phyloP scores from a whole-genome alignment of 1,140 invertebrate species.

The Drosophila suzukii region DNA sequence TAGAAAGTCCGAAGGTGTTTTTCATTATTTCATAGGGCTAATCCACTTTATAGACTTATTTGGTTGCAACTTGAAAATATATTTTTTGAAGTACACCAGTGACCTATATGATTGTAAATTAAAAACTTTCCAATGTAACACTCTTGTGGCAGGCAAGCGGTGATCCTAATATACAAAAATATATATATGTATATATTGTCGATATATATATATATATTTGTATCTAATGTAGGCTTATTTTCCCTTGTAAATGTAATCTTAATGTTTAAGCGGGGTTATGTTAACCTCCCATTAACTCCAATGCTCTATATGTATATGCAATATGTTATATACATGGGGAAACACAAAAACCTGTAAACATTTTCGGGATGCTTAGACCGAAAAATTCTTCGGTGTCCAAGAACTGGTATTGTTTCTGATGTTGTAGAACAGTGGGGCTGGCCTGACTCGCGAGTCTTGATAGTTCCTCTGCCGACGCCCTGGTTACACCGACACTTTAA shows the following conservation, averaged over 20 bases:
- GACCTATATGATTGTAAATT: neutral
- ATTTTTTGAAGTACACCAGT: neutral
- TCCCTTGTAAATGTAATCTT: constrained; percentile 53
- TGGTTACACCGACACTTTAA: too few relatives aligned
- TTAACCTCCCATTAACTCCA: constrained; percentile 55
- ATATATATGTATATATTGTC: neutral
- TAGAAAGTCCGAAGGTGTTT: neutral
- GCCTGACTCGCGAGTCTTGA: too few relatives aligned
- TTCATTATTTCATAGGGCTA: neutral
- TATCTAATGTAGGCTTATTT: constrained; percentile 19
- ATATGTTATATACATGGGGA: constrained; percentile 47
- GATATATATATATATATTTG: constrained; percentile 15
- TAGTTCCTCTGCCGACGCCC: too few relatives aligned
- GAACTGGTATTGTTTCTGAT: neutral
- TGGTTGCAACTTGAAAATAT: neutral
- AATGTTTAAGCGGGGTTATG: constrained; percentile 67
- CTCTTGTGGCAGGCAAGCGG: constrained; percentile 5
- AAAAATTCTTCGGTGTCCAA: neutral
- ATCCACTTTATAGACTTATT: too few relatives aligned
- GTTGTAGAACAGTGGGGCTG: too few relatives aligned
- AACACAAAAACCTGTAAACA: neutral
- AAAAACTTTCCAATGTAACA: constrained; percentile 4
- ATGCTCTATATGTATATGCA: constrained; percentile 47
- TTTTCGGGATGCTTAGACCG: constrained; percentile 1
- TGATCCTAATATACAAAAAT: neutral